Evolutionary conservation across 2,113 vertebrate species (phyloP).

Genomic region (Oreotrochilus melanogaster): DNA sequence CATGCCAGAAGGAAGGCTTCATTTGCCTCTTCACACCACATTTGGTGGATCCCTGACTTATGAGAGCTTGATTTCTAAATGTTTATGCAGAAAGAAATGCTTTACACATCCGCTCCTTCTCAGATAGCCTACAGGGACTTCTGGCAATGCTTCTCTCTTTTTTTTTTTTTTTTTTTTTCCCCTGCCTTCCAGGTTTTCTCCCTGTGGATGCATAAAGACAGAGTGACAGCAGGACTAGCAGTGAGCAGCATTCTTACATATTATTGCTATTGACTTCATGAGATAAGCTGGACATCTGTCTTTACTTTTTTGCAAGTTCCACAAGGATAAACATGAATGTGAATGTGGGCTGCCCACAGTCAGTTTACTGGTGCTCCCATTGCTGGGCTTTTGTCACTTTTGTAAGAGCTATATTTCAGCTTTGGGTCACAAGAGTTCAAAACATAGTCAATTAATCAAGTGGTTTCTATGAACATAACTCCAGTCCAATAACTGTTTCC

Average conservation of each 20-base stretch:
- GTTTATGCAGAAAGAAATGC: slow-evolving; percentile 68
- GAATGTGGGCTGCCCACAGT: not conserved
- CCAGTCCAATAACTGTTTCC: not conserved
- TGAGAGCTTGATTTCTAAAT: slow-evolving; percentile 63
- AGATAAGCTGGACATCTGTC: slow-evolving; percentile 55
- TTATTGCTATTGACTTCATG: slow-evolving; percentile 36
- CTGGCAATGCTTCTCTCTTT: not conserved
- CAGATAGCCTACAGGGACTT: slow-evolving; percentile 46
- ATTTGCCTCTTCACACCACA: slow-evolving; percentile 66
- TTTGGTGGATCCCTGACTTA: slow-evolving; percentile 61
- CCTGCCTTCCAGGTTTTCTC: slow-evolving; percentile 46
- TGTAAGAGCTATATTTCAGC: slow-evolving; percentile 38
- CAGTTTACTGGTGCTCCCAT: not conserved
- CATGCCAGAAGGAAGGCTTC: slow-evolving; percentile 58
- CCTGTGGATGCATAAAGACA: slow-evolving; percentile 41
- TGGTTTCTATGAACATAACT: slow-evolving; percentile 42
- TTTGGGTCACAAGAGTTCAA: slow-evolving; percentile 15
- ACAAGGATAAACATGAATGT: slow-evolving; percentile 33
- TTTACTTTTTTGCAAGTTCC: slow-evolving; percentile 46
- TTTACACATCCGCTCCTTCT: slow-evolving; percentile 58
- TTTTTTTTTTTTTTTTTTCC: not conserved
- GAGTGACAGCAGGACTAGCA: slow-evolving; percentile 49
- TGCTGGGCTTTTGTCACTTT: slow-evolving; percentile 10
- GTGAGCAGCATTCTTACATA: slow-evolving; percentile 4
- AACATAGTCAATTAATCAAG: slow-evolving; percentile 50